Evolutionary conservation across 2,113 vertebrate genomes (phyloP), one percentile per base, ranked within the genome.

Genomic region (Epinephelus fuscoguttatus): DNA sequence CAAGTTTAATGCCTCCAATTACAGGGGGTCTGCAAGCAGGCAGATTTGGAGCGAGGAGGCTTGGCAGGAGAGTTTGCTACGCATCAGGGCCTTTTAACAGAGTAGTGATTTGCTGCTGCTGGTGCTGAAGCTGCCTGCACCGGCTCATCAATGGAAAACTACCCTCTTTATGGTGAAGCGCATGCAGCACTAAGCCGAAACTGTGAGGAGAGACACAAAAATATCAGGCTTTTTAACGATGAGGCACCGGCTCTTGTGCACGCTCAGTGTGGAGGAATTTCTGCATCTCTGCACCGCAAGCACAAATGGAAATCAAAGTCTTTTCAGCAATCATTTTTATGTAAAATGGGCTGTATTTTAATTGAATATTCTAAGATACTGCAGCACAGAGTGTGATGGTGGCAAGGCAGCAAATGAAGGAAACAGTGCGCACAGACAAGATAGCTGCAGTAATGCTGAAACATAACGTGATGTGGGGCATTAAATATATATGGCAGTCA

Each of bases 1-100:
- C 91, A 82, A 91, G 93, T 95, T 94, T 95, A 95, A 95, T 94
- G 94, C 94, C 92, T 93, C 93, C 95, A 95, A 95, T 95, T 96
- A 95, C 90, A 89, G 88, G 71, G 89, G 92, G 90, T 92, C 89
- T 94, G 93, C 91, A 86, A 93, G 93, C 89, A 88, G 88, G 92
- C 94, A 92, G 93, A 95, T 94, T 92, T 91, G 91, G 91, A 88
- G 92, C 90, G 84, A 82, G 88, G 88, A 82, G 83, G 93, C 91
- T 94, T 94, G 94, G 93, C 94, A 92, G 91, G 89, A 85, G 89
- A 85, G 88, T 94, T 94, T 93, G 93, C 89, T 88, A 91, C 89
- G 91, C 94, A 93, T 94, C 93, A 92, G 91, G 92, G 93, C 93
- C 90, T 94, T 94, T 95, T 93, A 95, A 94, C 93, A 92, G 92